phyloP scores from a whole-genome alignment of 2,113 vertebrate species.

The Dunckerocampus dactyliophorus region DNA sequence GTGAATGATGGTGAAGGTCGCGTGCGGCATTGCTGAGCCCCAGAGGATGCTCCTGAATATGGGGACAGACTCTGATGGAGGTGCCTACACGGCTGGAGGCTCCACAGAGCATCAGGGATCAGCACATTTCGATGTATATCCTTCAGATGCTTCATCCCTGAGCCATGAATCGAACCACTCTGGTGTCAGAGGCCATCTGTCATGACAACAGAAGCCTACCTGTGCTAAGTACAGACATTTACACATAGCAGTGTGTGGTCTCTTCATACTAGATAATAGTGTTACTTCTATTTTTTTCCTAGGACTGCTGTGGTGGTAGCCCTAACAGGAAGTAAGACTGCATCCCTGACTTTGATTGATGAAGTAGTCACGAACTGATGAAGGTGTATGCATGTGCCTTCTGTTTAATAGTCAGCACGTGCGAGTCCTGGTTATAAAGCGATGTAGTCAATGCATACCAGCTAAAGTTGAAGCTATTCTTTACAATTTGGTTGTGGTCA shows the following conservation, averaged over 20 bases:
- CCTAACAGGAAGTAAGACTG: too few relatives aligned
- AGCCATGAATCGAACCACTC: not conserved
- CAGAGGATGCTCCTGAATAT: not conserved
- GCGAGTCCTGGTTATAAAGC: too few relatives aligned
- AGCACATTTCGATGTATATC: not conserved
- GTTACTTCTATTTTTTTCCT: too few relatives aligned
- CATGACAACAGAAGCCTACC: not conserved
- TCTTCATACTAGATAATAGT: not conserved
- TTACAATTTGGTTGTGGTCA: too few relatives aligned
- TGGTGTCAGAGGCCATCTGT: constrained; percentile 8
- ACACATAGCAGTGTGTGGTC: not conserved
- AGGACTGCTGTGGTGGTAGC: too few relatives aligned
- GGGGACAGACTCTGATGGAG: constrained; percentile 12
- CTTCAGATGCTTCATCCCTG: constrained; percentile 6
- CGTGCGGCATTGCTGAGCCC: not conserved
- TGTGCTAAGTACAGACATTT: not conserved
- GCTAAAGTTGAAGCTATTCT: too few relatives aligned
- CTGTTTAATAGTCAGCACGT: too few relatives aligned
- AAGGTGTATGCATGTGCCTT: too few relatives aligned
- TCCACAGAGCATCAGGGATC: not conserved
- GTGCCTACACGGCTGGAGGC: constrained; percentile 1
- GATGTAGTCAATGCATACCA: too few relatives aligned
- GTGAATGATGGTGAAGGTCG: constrained; percentile 6
- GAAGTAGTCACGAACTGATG: too few relatives aligned
- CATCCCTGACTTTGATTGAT: too few relatives aligned